Base-by-base conservation (phyloP, 2,888 invertebrate species). In the Epirrhoe tristata region DNA sequence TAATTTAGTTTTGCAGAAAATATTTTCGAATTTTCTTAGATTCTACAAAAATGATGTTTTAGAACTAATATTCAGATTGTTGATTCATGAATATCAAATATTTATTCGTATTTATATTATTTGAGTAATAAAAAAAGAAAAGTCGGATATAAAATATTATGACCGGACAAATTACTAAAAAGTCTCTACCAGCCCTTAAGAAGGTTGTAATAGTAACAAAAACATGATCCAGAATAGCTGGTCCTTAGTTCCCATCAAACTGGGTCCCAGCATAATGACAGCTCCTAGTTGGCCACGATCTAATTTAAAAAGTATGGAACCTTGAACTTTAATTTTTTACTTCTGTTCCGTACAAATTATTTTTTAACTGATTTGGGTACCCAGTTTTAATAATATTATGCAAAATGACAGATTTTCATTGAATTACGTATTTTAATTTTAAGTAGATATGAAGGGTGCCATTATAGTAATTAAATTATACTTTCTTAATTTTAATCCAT, bases 201-300 rank as follows among this genome's bases (percentile, higher is more conserved):
- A 58, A 53, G 50, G 17, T 39, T 54, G 63, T 71, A 70, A 68
- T 61, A 69, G 66, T 63, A 43, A 67, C 61, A 73, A 74, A 74
- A 74, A 72, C 68, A 71, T 59, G 65, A 67, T 66, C 64, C 53
- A 74, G 70, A 74, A 75, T 73, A 76, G 72, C 59, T 59, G 60
- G 70, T 68, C 66, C 72, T 71, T 62, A 73, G 77, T 83, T 84
- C 79, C 70, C 83, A 81, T 81, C 71, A 77, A 78, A 82, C 82
- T 70, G 75, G 82, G 78, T 75, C 74, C 24, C 67, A 68, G 71
- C 69, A 78, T 81, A 79, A 75, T 76, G 74, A 75, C 74, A 75
- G 69, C 74, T 72, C 75, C 73, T 73, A 61, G 78, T 71, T 64
- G 71, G 61, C 68, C 71, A 69, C 62, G 65, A 75, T 77, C 75